These are phyloP conservation scores for Melanchra persicariae DNA, from an alignment of 2,888 invertebrate genomes.

Conservation along the genomic window DNA sequence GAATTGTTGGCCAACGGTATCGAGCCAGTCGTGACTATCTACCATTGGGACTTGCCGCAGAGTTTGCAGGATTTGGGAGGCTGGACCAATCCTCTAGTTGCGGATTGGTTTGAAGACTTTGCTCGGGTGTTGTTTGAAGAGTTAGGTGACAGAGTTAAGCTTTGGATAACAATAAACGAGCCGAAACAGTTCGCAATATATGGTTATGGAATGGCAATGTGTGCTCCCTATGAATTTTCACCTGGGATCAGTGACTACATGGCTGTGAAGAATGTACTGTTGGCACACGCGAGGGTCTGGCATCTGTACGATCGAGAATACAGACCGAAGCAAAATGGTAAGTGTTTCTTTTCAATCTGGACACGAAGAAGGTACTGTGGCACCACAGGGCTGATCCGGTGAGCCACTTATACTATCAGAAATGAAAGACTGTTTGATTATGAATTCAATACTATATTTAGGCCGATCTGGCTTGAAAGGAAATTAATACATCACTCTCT, in stretches of 20 bases:
- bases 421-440: no score
- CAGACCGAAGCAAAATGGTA: constrained; percentile 76
- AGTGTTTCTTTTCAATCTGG: constrained; percentile 18
- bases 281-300: constrained; percentile 91
- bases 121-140: constrained; percentile 83
- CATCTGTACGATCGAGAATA: constrained; percentile 84
- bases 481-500: no score
- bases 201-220: constrained; percentile 84
- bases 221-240: constrained; percentile 82
- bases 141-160: constrained; percentile 89
- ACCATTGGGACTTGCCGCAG: constrained; percentile 90
- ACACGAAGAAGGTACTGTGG: background rate
- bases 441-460: no score
- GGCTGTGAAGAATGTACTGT: constrained; percentile 86
- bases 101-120: constrained; percentile 88
- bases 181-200: constrained; percentile 82
- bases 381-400: no score
- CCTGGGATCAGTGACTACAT: constrained; percentile 88
- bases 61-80: constrained; percentile 91
- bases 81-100: constrained; percentile 85
- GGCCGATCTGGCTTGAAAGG: no score
- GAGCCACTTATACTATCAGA: no score
- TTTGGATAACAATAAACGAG: constrained; percentile 92
- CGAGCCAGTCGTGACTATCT: constrained; percentile 91
- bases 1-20: constrained; percentile 91